These are phyloP conservation scores for Chrysodeixis includens DNA, from an alignment of 2,888 invertebrate genomes.

Conservation along the genomic window DNA sequence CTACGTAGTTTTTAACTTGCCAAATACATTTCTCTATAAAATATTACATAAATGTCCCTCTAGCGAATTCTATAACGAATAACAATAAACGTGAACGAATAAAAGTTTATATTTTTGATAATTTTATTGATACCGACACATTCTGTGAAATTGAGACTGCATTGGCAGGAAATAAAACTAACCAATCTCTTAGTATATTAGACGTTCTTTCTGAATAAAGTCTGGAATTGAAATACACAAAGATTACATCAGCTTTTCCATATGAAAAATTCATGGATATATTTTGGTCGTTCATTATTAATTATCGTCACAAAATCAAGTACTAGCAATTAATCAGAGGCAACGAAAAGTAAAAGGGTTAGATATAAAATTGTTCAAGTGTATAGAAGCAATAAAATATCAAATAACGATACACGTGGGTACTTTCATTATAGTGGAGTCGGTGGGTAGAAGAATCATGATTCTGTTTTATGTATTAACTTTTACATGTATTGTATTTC, in stretches of 20 bases:
- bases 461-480: constrained; percentile 56
- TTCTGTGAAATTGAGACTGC: constrained; percentile 1
- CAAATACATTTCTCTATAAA: constrained; percentile 25
- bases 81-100: constrained; percentile 33
- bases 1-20: constrained; percentile 5
- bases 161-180: background rate
- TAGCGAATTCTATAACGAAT: constrained; percentile 25
- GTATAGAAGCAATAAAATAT: constrained; percentile 37
- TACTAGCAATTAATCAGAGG: constrained; percentile 9
- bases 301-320: constrained; percentile 2
- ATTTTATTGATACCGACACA: constrained; percentile 17
- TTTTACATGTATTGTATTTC: constrained; percentile 60
- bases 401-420: constrained; percentile 17
- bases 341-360: background rate
- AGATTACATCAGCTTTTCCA: no score
- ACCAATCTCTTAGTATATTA: background rate
- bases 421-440: constrained; percentile 53
- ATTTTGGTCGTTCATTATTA: constrained; percentile 2
- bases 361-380: constrained; percentile 12
- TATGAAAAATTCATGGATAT: background rate
- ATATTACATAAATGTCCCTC: constrained; percentile 14
- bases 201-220: background rate
- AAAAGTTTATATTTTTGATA: constrained; percentile 34
- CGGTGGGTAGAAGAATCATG: constrained; percentile 46
- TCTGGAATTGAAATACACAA: background rate